Evolutionary conservation across 2,797 vertebrate species (phyloP).

Genomic region (Triplophysa yarkandensis): DNA sequence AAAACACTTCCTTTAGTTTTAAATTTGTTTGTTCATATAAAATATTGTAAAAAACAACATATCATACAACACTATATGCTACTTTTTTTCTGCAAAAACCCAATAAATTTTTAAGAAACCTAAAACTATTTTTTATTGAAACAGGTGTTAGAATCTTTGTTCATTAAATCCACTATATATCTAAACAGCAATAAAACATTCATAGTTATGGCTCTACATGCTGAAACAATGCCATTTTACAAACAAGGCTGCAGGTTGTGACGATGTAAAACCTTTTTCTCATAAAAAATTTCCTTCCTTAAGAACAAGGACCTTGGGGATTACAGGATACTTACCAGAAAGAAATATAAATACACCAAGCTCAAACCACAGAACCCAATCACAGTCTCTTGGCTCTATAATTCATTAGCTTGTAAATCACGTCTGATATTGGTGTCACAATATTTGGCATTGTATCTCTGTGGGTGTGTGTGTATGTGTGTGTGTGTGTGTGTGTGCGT

Average conservation of each 20-base stretch:
- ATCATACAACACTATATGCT: neutral
- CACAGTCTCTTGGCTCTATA: slow-evolving; percentile 10
- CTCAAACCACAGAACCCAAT: slow-evolving; percentile 32
- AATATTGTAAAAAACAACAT: neutral
- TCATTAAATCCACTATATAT: neutral
- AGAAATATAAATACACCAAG: neutral
- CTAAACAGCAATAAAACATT: slow-evolving; percentile 13
- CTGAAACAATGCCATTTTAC: neutral
- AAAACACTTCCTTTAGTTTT: neutral
- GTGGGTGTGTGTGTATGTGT: neutral
- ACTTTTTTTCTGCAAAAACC: neutral
- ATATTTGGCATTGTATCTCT: neutral
- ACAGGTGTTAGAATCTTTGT: neutral
- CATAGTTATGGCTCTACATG: neutral
- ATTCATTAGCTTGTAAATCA: neutral
- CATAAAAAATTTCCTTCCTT: neutral
- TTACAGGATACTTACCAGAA: neutral
- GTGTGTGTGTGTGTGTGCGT: slow-evolving; percentile 1
- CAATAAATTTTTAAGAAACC: neutral
- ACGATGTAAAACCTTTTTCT: neutral
- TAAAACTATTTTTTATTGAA: neutral
- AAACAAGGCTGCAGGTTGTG: neutral
- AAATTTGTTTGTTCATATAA: neutral
- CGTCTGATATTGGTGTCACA: neutral
- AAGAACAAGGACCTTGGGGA: neutral